Evolutionary conservation across 2,797 vertebrate genomes (phyloP).

Genomic region (Scolopax rusticola): DNA sequence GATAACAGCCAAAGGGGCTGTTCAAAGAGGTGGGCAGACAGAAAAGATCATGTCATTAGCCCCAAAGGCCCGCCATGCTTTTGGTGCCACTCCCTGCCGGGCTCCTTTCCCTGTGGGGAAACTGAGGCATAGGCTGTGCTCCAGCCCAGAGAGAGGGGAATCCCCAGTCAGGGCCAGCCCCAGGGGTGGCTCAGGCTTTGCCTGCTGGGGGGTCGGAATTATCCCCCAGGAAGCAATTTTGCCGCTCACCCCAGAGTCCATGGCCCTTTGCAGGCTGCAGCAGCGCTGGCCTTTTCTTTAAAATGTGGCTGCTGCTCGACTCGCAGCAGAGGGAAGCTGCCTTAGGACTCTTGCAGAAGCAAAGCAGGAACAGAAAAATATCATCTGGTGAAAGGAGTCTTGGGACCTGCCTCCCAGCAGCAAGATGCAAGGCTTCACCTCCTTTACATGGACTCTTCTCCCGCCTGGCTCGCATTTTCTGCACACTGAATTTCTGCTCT

Average conservation of each 20-base stretch:
- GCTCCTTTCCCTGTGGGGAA: not conserved
- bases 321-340: accelerated
- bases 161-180: accelerated
- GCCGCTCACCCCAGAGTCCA: accelerated
- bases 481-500: not conserved
- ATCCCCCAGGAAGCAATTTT: not conserved
- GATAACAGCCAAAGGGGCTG: not conserved
- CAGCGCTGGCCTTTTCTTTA: not conserved
- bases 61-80: accelerated
- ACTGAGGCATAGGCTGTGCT: accelerated
- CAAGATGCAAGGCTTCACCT: not conserved
- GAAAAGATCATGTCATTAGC: not conserved
- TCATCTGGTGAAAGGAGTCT: not conserved
- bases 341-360: accelerated
- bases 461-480: accelerated
- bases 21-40: accelerated
- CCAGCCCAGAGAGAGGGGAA: accelerated
- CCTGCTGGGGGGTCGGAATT: not conserved
- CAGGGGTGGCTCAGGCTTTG: not conserved
- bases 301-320: accelerated
- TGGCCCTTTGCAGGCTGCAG: accelerated
- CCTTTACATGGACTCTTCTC: not conserved
- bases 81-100: not conserved
- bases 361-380: not conserved
- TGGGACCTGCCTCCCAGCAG: not conserved